phyloP scores from a whole-genome alignment of 1,140 invertebrate species.

The Neocloeon triangulifer region DNA sequence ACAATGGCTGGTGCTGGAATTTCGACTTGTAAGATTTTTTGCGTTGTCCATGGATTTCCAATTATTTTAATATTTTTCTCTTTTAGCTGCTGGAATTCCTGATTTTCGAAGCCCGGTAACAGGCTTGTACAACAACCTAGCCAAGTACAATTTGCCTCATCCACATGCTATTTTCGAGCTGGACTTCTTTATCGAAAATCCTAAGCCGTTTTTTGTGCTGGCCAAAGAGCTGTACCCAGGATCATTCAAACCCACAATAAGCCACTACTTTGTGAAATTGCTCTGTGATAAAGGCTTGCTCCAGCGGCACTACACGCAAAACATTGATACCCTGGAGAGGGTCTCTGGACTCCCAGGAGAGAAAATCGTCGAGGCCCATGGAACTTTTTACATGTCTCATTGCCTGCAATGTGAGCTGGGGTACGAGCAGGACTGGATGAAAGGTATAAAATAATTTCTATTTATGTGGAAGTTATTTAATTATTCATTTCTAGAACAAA shows the following conservation, averaged over 20 bases:
- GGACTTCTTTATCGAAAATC: conserved; percentile 54
- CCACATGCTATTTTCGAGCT: conserved; percentile 94
- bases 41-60: neutral
- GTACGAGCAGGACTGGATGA: conserved; percentile 65
- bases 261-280: conserved; percentile 65
- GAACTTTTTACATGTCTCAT: conserved; percentile 72
- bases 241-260: conserved; percentile 53
- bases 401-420: conserved; percentile 54
- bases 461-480: no score
- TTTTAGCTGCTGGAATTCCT: conserved; percentile 78
- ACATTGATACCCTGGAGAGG: conserved; percentile 83
- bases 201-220: conserved; percentile 64
- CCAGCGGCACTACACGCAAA: conserved; percentile 70
- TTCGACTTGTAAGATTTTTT: conserved; percentile 53
- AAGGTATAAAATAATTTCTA: no score
- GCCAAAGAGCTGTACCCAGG: conserved; percentile 73
- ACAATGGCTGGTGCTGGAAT: conserved; percentile 88
- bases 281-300: conserved; percentile 59
- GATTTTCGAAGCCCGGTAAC: conserved; percentile 79
- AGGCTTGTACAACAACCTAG: conserved; percentile 79
- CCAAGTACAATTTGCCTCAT: conserved; percentile 77
- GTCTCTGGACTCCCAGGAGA: conserved; percentile 64
- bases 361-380: conserved; percentile 82
- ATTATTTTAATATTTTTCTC: conserved; percentile 7
- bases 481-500: conserved; percentile 29